Evolutionary conservation across 2,888 invertebrate genomes (phyloP).

Genomic region (Mimumesa dahlbomi): DNA sequence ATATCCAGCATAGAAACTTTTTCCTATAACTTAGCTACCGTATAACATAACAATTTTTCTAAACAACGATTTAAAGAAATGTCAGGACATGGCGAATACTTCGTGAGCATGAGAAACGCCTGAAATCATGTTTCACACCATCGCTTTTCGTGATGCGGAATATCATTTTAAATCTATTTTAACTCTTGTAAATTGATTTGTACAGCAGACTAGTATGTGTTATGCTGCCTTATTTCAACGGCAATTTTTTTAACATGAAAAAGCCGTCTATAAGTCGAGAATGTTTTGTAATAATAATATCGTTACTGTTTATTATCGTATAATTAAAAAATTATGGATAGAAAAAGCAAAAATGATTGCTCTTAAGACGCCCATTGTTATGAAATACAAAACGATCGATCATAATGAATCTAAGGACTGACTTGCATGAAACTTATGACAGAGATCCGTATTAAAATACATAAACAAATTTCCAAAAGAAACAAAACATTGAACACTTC

Average conservation of each 20-base stretch:
- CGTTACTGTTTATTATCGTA: neutral
- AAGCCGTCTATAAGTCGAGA: neutral
- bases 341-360: too few relatives aligned
- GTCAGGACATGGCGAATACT: slow-evolving; percentile 14
- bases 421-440: too few relatives aligned
- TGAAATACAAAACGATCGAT: too few relatives aligned
- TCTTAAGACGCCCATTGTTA: too few relatives aligned
- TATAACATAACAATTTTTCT: slow-evolving; percentile 10
- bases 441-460: too few relatives aligned
- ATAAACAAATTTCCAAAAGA: too few relatives aligned
- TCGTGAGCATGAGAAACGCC: slow-evolving; percentile 10
- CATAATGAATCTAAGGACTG: too few relatives aligned
- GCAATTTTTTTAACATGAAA: slow-evolving; percentile 4
- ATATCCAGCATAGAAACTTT: slow-evolving; percentile 27
- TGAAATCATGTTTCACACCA: neutral
- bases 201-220: slow-evolving; percentile 16
- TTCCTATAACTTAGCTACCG: slow-evolving; percentile 35
- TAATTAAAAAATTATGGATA: neutral
- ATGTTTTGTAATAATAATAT: neutral
- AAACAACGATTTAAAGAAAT: slow-evolving; percentile 5
- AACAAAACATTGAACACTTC: too few relatives aligned
- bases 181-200: slow-evolving; percentile 13
- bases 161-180: slow-evolving; percentile 9
- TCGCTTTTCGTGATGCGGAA: slow-evolving; percentile 14
- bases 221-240: slow-evolving; percentile 1